Base-by-base conservation (phyloP, 2,888 invertebrate genomes). In the Antheraea assamensis region DNA sequence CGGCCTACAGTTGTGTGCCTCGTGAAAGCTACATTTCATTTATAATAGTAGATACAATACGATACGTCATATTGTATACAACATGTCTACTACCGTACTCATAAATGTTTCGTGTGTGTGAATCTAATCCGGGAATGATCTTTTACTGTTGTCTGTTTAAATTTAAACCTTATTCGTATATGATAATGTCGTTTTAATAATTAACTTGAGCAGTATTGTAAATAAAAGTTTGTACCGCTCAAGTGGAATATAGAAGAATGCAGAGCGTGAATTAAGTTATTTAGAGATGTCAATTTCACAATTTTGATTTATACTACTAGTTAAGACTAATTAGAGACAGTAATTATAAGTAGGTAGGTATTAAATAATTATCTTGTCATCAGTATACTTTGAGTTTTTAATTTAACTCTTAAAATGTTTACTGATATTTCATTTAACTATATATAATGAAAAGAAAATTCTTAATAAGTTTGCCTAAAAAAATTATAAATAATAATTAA, bases 1-100 rank as follows among this genome's bases (percentile, higher is more conserved):
- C 83, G 79, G 79, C 82, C 77, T 89, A 86, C 86, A 89, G 85
- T 84, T 90, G 93, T 94, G 93, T 92, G 93, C 90, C 85, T 86
- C 87, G 94, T 93, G 94, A 94, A 94, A 94, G 94, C 93, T 92
- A 94, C 92, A 92, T 93, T 93, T 93, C 93, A 91, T 93, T 93
- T 93, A 91, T 90, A 91, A 89, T 90, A 89, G 88, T 91, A 90
- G 87, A 90, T 92, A 93, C 91, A 92, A 92, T 92, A 91, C 90
- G 85, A 88, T 84, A 89, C 91, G 90, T 92, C 92, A 92, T 92
- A 92, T 90, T 92, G 92, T 93, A 91, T 90, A 92, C 91, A 87
- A 87, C 88, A 90, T 88, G 84, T 89, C 89, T 86, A 90, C 90
- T 90, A 88, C 90, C 88, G 90, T 88, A 85, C 88, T 89, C 88